Conservation (phyloP, 2,888 invertebrate genomes). For the Pollenia angustigena region DNA sequence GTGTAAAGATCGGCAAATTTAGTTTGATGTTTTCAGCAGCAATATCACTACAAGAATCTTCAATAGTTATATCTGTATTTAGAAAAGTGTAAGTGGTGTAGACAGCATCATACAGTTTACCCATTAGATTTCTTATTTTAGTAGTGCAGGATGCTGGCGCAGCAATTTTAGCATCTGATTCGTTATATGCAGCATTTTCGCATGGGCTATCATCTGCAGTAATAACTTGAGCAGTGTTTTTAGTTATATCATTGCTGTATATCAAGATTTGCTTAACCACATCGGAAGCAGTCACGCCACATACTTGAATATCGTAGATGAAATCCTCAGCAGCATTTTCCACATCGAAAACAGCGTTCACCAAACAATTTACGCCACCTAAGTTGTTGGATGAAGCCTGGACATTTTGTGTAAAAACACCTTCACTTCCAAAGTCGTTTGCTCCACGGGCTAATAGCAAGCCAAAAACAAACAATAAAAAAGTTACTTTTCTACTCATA, state of each 20-base stretch:
- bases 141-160: background rate
- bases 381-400: background rate
- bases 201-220: slow-evolving; percentile 23
- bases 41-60: slow-evolving; percentile 10
- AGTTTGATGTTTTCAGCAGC: background rate
- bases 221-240: background rate
- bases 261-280: background rate
- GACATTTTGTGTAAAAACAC: background rate
- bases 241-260: background rate
- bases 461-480: background rate
- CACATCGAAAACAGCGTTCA: slow-evolving; percentile 5
- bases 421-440: background rate
- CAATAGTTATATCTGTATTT: background rate
- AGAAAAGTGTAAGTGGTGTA: background rate
- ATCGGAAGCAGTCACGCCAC: background rate
- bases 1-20: background rate
- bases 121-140: background rate
- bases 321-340: slow-evolving; percentile 21
- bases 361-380: slow-evolving; percentile 43
- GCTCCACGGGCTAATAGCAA: background rate
- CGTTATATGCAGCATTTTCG: slow-evolving; percentile 26
- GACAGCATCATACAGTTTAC: background rate
- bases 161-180: background rate
- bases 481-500: slow-evolving; percentile 26
- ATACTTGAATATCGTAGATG: slow-evolving; percentile 32